Evolutionary conservation across 2,888 invertebrate genomes (phyloP).

Genomic region (Crocallis elinguaria): DNA sequence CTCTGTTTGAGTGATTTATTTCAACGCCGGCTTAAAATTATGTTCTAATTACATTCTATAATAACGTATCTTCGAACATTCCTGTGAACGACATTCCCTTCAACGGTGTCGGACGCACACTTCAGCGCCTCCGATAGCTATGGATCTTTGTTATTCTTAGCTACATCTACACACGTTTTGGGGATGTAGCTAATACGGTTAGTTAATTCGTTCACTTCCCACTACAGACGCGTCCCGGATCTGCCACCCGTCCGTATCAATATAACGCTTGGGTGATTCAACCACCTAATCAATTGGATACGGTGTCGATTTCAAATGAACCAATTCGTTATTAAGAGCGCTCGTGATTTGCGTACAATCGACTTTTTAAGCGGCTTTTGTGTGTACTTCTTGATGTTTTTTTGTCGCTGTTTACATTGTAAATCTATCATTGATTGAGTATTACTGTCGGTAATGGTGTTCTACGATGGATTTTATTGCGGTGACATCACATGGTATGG

Average conservation of each 20-base stretch:
- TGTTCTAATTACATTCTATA: constrained; percentile 50
- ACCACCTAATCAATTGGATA: constrained; percentile 64
- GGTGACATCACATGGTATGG: constrained; percentile 36
- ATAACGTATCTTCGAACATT: constrained; percentile 48
- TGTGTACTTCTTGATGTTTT: constrained; percentile 9
- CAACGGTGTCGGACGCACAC: constrained; percentile 36
- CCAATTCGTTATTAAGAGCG: constrained; percentile 45
- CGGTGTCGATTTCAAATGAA: constrained; percentile 57
- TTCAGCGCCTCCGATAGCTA: constrained; percentile 33
- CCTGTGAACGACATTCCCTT: constrained; percentile 32
- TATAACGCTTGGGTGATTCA: constrained; percentile 54
- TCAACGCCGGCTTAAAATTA: constrained; percentile 47
- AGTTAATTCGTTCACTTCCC: constrained; percentile 61
- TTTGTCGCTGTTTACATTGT: constrained; percentile 39
- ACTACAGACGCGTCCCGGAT: constrained; percentile 37
- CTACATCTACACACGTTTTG: constrained; percentile 33
- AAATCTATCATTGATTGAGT: constrained; percentile 35
- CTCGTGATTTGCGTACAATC: constrained; percentile 56
- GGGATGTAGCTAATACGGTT: constrained; percentile 49
- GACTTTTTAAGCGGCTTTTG: constrained; percentile 39
- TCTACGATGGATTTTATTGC: constrained; percentile 36
- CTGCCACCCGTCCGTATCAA: constrained; percentile 54
- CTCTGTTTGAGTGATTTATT: constrained; percentile 55
- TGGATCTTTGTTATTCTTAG: constrained; percentile 46
- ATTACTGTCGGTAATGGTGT: constrained; percentile 29